phyloP scores from a whole-genome alignment of 2,797 vertebrate species.

The Gymnopithys bicolor region DNA sequence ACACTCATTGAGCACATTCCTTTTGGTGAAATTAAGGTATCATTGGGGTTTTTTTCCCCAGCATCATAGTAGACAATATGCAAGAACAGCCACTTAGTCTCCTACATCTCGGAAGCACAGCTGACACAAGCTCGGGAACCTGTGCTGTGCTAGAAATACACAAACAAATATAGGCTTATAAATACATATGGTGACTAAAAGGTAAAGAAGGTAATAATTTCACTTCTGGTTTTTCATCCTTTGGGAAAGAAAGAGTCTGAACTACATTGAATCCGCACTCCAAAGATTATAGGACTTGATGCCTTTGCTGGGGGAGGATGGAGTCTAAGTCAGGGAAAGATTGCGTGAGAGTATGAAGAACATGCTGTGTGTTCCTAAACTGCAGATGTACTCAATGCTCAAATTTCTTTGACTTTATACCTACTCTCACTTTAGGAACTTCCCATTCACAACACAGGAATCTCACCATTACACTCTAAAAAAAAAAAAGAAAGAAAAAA shows the following conservation, averaged over 20 bases:
- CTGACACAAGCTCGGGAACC: neutral
- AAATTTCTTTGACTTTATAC: neutral
- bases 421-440: neutral
- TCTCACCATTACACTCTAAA: neutral
- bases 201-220: neutral
- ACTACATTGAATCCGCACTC: neutral
- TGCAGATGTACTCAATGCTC: neutral
- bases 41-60: neutral
- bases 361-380: neutral
- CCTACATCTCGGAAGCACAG: neutral
- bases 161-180: neutral
- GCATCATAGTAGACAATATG: neutral
- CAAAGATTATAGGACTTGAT: neutral
- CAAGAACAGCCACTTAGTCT: neutral
- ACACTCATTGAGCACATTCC: neutral
- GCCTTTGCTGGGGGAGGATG: neutral
- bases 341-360: neutral
- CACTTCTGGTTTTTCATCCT: neutral
- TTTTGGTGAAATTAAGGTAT: neutral
- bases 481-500: neutral
- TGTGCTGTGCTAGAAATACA: neutral
- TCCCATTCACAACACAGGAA: constrained; percentile 17
- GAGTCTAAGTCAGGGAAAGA: neutral
- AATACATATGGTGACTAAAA: neutral
- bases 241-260: neutral